Conservation (phyloP, 2,113 vertebrate genomes). For the Phylloscopus whistleri region DNA sequence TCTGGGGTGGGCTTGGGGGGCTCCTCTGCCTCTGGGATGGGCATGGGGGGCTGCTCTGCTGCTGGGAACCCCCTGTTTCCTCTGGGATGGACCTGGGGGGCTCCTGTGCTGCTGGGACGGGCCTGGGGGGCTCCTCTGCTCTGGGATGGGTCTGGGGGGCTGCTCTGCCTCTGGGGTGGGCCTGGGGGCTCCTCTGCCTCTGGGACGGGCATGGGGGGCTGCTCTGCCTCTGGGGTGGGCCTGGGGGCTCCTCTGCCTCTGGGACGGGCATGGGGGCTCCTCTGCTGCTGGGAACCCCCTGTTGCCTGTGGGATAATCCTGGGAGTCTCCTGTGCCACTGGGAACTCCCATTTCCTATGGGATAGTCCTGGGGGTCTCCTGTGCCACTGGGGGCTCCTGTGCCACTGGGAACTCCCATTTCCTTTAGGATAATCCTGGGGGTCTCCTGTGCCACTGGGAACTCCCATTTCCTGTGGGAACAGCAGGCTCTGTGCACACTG, state of each 20-base stretch:
- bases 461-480: fast-evolving
- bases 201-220: background rate
- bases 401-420: too few relatives aligned
- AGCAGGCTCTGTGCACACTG: fast-evolving
- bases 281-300: background rate
- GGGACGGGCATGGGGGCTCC: too few relatives aligned
- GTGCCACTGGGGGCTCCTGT: too few relatives aligned
- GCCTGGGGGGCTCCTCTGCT: background rate
- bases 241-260: too few relatives aligned
- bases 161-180: too few relatives aligned
- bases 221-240: background rate
- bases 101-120: too few relatives aligned
- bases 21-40: background rate
- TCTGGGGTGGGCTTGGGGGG: too few relatives aligned
- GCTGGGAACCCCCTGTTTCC: fast-evolving
- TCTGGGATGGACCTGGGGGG: background rate
- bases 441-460: background rate
- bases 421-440: fast-evolving
- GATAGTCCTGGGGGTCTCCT: background rate
- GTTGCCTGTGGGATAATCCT: too few relatives aligned
- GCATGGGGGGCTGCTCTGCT: background rate
- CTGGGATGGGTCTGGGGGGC: too few relatives aligned
- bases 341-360: too few relatives aligned
- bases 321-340: background rate
- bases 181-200: too few relatives aligned